Base-by-base conservation (phyloP, 2,797 vertebrate species). In the Malurus leucopterus region DNA sequence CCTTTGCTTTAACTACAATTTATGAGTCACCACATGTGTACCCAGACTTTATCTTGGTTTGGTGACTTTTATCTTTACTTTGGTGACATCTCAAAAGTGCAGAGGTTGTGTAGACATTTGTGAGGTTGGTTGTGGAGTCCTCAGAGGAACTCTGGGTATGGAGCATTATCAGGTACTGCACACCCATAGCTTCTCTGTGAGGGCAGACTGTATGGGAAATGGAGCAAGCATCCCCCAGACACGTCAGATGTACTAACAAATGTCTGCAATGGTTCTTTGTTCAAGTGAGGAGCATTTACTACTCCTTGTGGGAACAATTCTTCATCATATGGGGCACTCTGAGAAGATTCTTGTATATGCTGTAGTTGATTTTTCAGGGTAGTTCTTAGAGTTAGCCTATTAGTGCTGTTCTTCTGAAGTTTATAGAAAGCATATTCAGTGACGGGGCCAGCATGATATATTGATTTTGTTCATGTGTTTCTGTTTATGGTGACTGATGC, bases 381-480 rank as follows among this genome's bases (percentile, higher is more conserved):
- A 47, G 76, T 78, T 79, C 63, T 32, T 65, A 59, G 67, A 92
- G 57, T 81, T 65, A 86, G 70, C 19, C 19, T 78, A 36, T 36
- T 36, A 69, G 59, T 57, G 49, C 61, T 89, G 61, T 92, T 91
- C 89, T 70, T 95, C 92, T 93, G 91, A 95, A 93, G 89, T 94
- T 93, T 95, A 92, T 91, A 84, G 76, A 88, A 95, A 92, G 88
- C 87, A 91, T 71, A 91, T 89, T 91, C 85, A 86, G 80, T 72
- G 68, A 75, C 59, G 44, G 46, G 43, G 73, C 67, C 61, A 86
- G 75, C 93, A 92, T 86, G 89, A 89, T 91, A 89, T 67, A 91
- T 92, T 81, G 89, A 81, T 93, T 94, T 86, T 89, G 85, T 72
- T 93, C 94, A 92, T 94, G n/a, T 94, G 93, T 91, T 94, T 95